Evolutionary conservation across 2,888 invertebrate species (phyloP), one percentile per base, ranked within the genome.

Genomic region (Alloplasta piceator): DNA sequence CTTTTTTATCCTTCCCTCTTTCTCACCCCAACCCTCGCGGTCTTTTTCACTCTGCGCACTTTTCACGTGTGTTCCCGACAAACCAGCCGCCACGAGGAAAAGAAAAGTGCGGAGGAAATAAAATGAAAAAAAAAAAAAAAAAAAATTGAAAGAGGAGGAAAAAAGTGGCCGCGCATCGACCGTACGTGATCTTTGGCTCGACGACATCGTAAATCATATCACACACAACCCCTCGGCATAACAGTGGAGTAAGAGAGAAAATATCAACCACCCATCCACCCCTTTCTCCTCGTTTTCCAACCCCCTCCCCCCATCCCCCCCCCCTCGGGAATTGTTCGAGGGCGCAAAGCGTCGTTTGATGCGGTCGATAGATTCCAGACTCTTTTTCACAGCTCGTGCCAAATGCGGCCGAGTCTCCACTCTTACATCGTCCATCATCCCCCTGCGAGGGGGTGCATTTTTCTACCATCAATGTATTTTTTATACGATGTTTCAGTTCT

Each of bases 91-190:
- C 26, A 26, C 26, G 26, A 26, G 26, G 26, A 26, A 26, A 26
- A 26, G 26, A 71, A 82, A 70, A 84, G 83, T 80, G 52, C 64
- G 71, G 75, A 77, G 64, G n/a, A n/a, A n/a, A n/a, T n/a, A n/a
- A n/a, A n/a, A n/a, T n/a, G n/a, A n/a, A n/a, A 48, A 78, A 79
- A 75, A 74, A 77, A 61, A 64, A 85, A 82, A 60, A 55, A 67
- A 78, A 64, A 56, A 73, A 73, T 66, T 70, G 82, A 84, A 67
- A 75, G 75, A 76, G 68, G 46, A 78, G 14, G 14, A 78, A 56
- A 73, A 71, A 78, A 85, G 84, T 75, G 72, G 82, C 80, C 83
- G 83, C 70, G 82, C 78, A 83, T 85, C 84, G 85, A 84, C 82
- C 85, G 76, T 70, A 78, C 75, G 75, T 83, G 84, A 83, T 84